Evolutionary conservation across 2,113 vertebrate species (phyloP).

Genomic region (Protobothrops flavoviridis): DNA sequence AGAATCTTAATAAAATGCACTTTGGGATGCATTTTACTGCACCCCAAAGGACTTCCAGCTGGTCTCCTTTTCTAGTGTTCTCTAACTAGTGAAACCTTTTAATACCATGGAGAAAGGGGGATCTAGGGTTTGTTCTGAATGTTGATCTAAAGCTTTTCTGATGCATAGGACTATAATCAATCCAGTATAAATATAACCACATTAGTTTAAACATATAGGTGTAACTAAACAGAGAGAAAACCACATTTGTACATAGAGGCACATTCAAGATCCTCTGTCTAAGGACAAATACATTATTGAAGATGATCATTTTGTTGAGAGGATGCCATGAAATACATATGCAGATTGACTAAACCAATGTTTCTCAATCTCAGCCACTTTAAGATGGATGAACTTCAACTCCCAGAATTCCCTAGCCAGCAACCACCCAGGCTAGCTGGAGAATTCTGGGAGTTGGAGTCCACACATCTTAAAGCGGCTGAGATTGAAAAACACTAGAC

Average conservation of each 20-base stretch:
- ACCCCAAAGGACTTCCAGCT: neutral
- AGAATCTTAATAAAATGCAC: neutral
- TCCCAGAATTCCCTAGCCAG: neutral
- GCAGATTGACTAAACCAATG: neutral
- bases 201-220: neutral
- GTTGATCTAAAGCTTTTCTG: neutral
- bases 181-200: neutral
- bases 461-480: neutral
- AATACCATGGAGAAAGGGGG: neutral
- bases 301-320: neutral
- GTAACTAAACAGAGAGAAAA: neutral
- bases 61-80: neutral
- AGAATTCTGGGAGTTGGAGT: neutral
- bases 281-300: neutral
- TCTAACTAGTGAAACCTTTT: neutral
- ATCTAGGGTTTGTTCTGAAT: neutral
- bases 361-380: neutral
- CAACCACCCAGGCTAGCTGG: neutral
- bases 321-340: constrained; percentile 22
- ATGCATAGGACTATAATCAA: neutral
- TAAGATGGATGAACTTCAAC: neutral
- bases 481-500: neutral
- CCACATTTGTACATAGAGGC: neutral
- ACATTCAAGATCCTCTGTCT: neutral
- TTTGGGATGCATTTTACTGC: neutral